phyloP scores from a whole-genome alignment of 2,113 vertebrate genomes.

The Heterocephalus glaber region DNA sequence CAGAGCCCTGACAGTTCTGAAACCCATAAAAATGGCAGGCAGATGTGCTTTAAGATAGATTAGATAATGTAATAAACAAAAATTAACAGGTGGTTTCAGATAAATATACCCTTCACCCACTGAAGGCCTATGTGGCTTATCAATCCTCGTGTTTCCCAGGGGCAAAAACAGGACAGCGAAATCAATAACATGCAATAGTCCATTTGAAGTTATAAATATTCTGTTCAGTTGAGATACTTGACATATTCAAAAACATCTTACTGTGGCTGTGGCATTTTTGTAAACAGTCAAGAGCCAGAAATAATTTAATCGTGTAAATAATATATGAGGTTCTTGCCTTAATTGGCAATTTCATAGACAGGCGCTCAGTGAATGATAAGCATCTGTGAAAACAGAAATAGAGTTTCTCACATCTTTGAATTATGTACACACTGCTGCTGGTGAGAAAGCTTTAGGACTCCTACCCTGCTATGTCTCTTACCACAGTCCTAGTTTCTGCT shows the following conservation, averaged over 20 bases:
- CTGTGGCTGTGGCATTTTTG: conserved; percentile 58
- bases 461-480: neutral
- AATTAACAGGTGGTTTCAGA: conserved; percentile 51
- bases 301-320: conserved; percentile 61
- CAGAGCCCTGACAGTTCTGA: neutral
- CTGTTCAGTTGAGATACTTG: conserved; percentile 40
- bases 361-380: neutral
- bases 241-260: conserved; percentile 57
- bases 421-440: neutral
- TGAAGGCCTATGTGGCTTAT: neutral
- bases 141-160: neutral
- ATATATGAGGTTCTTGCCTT: conserved; percentile 54
- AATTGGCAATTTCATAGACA: conserved; percentile 60
- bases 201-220: conserved; percentile 68
- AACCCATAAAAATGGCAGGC: neutral
- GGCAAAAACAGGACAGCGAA: neutral
- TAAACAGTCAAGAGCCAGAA: conserved; percentile 62
- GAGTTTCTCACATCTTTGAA: neutral
- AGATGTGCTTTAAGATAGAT: neutral
- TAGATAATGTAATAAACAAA: conserved; percentile 53
- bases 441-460: neutral
- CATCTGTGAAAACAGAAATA: neutral
- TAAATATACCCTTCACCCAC: neutral
- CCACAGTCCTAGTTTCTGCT: neutral
- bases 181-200: neutral